Conservation (phyloP, 2,888 invertebrate genomes). For the Caenorhabditis doughertyi region DNA sequence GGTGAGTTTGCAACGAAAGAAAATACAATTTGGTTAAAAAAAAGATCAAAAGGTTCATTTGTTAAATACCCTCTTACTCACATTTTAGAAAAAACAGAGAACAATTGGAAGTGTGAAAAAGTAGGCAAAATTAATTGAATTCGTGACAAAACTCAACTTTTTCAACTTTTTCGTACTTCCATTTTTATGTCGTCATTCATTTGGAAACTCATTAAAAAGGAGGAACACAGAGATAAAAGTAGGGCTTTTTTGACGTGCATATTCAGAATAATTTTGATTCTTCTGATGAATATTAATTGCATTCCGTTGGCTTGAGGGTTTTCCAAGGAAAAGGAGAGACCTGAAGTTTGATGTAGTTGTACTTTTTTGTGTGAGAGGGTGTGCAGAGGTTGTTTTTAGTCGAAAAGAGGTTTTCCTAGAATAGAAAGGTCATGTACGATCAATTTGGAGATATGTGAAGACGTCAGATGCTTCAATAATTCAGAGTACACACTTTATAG, state of each 20-base stretch:
- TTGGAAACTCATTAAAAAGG: conserved; percentile 13
- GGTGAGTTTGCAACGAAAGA: conserved; percentile 35
- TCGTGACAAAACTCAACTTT: conserved; percentile 8
- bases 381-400: not conserved
- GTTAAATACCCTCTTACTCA: not conserved
- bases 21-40: not conserved
- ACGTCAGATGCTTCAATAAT: too few relatives aligned
- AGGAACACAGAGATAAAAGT: conserved; percentile 16
- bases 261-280: conserved; percentile 23
- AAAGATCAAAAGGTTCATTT: conserved; percentile 1
- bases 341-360: conserved; percentile 4
- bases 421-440: too few relatives aligned
- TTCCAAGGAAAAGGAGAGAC: not conserved
- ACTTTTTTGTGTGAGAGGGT: conserved; percentile 6
- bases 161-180: not conserved
- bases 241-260: not conserved
- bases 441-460: too few relatives aligned
- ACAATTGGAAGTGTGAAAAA: conserved; percentile 2
- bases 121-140: conserved; percentile 13
- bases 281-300: conserved; percentile 15
- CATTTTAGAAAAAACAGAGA: not conserved
- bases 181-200: conserved; percentile 17
- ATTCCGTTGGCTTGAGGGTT: not conserved
- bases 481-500: conserved; percentile 42
- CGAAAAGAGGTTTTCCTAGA: not conserved